These are phyloP conservation scores for Epicauta chinensis DNA, from an alignment of 1,140 invertebrate species.

Conservation along the genomic window DNA sequence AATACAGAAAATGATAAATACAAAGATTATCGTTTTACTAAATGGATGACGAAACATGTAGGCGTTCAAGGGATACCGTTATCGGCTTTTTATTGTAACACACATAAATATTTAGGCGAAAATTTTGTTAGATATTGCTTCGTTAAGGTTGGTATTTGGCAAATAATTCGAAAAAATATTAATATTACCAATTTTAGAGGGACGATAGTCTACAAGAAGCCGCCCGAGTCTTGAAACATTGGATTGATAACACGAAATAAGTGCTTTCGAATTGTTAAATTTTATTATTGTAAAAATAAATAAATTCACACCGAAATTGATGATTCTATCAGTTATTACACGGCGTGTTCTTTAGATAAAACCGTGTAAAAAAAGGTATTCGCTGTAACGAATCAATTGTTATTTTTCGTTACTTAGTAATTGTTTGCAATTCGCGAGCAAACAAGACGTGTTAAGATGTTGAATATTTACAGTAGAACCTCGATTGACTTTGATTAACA, in stretches of 20 bases:
- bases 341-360: no score
- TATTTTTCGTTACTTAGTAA: no score
- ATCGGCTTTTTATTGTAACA: conserved; percentile 83
- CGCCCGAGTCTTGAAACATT: conserved; percentile 54
- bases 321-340: no score
- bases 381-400: no score
- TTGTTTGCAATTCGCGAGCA: no score
- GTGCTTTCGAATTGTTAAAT: no score
- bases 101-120: conserved; percentile 79
- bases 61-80: conserved; percentile 91
- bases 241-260: conserved; percentile 42
- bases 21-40: conserved; percentile 88
- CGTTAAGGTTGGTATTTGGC: conserved; percentile 66
- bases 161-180: conserved; percentile 10
- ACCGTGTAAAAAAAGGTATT: no score
- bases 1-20: conserved; percentile 60
- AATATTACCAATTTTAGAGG: conserved; percentile 49
- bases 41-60: conserved; percentile 92
- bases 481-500: no score
- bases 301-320: no score
- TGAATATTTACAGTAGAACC: no score
- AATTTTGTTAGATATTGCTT: conserved; percentile 90
- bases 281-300: no score
- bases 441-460: no score
- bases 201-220: conserved; percentile 69